Evolutionary conservation across 2,888 invertebrate genomes (phyloP).

Genomic region (Acanthosepion pharaonis): DNA sequence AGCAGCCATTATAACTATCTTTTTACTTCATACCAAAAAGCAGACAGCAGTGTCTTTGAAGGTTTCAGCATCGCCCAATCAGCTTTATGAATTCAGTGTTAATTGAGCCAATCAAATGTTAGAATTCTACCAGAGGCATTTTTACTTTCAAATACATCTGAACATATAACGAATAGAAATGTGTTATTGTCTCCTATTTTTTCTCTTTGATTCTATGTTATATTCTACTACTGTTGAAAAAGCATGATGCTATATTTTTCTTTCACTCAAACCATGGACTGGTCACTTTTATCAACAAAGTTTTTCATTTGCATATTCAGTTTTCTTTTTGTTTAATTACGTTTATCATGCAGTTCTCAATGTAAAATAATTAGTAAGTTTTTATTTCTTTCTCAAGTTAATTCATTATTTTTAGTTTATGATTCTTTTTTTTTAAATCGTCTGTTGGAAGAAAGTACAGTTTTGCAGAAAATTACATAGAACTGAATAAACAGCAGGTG

Average conservation of each 20-base stretch:
- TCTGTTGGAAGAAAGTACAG: no score
- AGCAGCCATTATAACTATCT: background rate
- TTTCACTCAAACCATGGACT: background rate
- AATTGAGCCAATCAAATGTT: background rate
- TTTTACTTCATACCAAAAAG: background rate
- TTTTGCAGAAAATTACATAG: no score
- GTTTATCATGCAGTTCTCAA: no score
- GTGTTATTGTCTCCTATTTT: background rate
- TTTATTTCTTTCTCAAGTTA: no score
- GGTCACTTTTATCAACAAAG: background rate
- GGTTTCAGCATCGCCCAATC: background rate
- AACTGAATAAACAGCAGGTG: no score
- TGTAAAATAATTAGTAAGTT: no score
- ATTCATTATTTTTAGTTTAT: no score
- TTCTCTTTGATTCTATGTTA: background rate
- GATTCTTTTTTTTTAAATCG: no score
- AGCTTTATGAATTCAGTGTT: background rate
- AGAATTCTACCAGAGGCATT: background rate
- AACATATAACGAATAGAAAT: background rate
- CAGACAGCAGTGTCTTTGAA: background rate
- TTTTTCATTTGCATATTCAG: background rate
- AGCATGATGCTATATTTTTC: background rate
- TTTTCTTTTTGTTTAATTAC: background rate
- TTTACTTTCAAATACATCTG: background rate
- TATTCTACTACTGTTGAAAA: background rate